phyloP scores from a whole-genome alignment of 2,888 invertebrate species.

The Caenorhabditis japonica region DNA sequence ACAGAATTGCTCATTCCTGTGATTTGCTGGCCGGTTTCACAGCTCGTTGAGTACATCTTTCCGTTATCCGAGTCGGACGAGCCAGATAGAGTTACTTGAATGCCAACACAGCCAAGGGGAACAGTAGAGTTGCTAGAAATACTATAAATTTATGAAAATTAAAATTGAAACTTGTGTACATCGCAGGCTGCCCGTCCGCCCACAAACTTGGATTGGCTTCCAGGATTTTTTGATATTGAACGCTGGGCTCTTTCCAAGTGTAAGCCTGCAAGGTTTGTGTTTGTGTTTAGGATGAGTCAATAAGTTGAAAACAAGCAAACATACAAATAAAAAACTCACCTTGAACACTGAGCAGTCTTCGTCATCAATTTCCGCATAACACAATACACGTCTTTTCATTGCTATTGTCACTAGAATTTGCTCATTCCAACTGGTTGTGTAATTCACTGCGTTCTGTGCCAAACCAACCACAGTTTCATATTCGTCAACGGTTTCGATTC shows the following conservation, averaged over 20 bases:
- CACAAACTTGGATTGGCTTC: conserved; percentile 13
- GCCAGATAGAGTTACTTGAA: background rate
- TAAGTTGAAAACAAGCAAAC: too few species aligned
- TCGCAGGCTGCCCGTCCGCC: conserved; percentile 21
- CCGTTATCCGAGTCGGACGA: background rate
- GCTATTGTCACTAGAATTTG: conserved; percentile 38
- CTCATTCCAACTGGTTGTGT: conserved; percentile 2
- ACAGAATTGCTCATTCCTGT: conserved; percentile 36
- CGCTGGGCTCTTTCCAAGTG: conserved; percentile 9
- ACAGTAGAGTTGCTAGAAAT: conserved; percentile 9
- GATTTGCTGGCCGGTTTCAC: conserved; percentile 17
- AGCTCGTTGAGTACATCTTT: conserved; percentile 27
- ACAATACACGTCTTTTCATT: conserved; percentile 19
- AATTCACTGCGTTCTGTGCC: conserved; percentile 25
- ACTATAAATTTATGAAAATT: background rate
- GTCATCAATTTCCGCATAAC: conserved; percentile 10
- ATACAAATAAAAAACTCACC: conserved; percentile 1
- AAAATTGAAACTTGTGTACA: background rate
- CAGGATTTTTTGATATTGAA: conserved; percentile 19
- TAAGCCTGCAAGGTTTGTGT: too few species aligned
- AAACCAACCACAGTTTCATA: conserved; percentile 29
- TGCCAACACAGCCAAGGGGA: conserved; percentile 31
- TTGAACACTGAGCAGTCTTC: conserved; percentile 35
- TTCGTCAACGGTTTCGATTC: conserved; percentile 39
- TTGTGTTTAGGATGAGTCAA: too few species aligned